phyloP scores from a whole-genome alignment of 2,888 invertebrate species.

The Rhopalosiphum nymphaeae region DNA sequence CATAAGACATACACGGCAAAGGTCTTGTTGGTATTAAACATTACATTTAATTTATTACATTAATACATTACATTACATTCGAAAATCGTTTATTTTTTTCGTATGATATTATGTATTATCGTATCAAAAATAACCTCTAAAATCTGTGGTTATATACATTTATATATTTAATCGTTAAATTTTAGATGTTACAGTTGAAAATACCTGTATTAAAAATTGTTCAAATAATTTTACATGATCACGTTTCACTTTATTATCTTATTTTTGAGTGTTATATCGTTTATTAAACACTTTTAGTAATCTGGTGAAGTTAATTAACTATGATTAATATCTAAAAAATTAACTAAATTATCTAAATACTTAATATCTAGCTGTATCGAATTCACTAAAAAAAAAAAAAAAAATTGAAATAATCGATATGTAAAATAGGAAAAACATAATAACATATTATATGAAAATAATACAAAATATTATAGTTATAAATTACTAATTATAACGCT shows the following conservation, averaged over 20 bases:
- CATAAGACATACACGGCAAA: background rate
- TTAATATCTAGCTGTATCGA: accelerated
- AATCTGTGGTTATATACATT: background rate
- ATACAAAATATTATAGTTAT: background rate
- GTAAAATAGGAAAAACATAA: background rate
- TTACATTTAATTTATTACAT: no score
- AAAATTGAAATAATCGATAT: background rate
- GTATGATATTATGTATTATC: background rate
- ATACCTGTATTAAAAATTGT: background rate
- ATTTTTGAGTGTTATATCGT: background rate
- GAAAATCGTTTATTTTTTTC: background rate
- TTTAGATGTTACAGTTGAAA: background rate
- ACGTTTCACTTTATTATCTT: background rate
- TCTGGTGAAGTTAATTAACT: background rate
- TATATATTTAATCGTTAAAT: background rate
- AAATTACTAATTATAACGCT: background rate
- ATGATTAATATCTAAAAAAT: background rate
- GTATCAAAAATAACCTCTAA: background rate
- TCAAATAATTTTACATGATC: background rate
- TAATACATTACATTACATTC: no score
- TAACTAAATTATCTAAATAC: background rate
- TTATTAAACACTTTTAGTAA: background rate
- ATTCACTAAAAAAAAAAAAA: background rate
- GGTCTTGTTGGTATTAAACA: background rate
- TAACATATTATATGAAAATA: background rate